A percentile compares a stretch with the other conserved stretches of the same genome.
These are phyloP conservation scores for Actenoides lindsayi DNA, from an alignment of 2,113 vertebrate species.

Conservation along the genomic window DNA sequence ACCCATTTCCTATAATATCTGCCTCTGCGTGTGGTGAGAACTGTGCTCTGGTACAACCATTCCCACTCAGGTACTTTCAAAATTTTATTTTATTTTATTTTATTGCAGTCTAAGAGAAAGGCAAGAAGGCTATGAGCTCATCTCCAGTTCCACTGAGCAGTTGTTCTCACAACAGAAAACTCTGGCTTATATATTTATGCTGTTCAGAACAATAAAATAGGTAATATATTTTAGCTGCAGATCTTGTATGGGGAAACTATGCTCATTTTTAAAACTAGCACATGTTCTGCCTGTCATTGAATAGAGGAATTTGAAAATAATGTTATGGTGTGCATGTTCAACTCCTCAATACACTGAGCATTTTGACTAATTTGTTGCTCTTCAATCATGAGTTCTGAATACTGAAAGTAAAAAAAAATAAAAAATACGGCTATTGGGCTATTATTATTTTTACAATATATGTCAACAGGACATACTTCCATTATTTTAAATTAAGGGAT, in stretches of 20 bases:
- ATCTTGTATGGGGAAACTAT: neutral
- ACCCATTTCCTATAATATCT: neutral
- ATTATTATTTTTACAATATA: neutral
- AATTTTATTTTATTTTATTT: neutral
- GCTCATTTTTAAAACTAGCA: neutral
- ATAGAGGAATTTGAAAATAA: neutral
- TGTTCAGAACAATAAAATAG: neutral
- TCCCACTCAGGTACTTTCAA: neutral
- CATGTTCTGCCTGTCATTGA: neutral
- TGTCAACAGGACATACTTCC: neutral
- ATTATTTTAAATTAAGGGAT: neutral
- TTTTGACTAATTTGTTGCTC: neutral
- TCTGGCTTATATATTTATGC: neutral
- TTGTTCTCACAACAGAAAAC: neutral
- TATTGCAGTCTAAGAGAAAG: neutral
- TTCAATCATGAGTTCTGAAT: rapidly evolving
- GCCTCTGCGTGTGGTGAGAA: neutral
- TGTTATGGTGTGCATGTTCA: neutral
- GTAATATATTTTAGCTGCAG: neutral
- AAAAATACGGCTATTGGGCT: neutral
- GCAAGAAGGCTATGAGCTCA: neutral
- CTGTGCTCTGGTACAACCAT: neutral
- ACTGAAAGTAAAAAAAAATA: neutral
- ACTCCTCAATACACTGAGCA: neutral
- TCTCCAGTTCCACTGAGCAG: neutral